Percentiles rank a stretch among this genome's conserved stretches.
These are phyloP conservation scores for Dipodomys merriami DNA, from an alignment of 2,113 vertebrate species.

Conservation along the genomic window DNA sequence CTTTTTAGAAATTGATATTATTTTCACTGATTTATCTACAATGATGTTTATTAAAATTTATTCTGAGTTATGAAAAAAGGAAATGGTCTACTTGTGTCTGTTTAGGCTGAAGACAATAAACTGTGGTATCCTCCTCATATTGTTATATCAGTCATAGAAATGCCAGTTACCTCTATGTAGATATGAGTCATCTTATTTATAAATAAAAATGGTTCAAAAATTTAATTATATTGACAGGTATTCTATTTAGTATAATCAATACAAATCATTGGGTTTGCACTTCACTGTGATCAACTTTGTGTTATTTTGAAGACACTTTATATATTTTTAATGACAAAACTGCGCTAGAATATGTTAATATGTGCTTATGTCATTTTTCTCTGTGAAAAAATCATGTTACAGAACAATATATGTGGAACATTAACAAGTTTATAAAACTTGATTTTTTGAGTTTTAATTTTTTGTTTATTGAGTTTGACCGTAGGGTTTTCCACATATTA, in stretches of 20 bases:
- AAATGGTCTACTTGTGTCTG: not conserved
- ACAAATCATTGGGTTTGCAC: not conserved
- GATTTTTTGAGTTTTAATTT: not conserved
- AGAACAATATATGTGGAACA: not conserved
- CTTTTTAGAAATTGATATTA: not conserved
- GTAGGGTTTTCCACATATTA: not conserved
- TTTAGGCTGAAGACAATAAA: not conserved
- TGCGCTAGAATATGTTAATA: not conserved
- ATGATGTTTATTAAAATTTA: not conserved
- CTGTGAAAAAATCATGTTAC: not conserved
- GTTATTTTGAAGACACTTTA: not conserved
- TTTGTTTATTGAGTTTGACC: not conserved
- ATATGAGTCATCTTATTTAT: not conserved
- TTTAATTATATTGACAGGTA: not conserved
- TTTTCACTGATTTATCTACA: not conserved
- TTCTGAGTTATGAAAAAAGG: not conserved
- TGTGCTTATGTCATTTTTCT: not conserved
- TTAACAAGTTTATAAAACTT: not conserved
- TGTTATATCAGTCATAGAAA: not conserved
- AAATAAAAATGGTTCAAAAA: not conserved
- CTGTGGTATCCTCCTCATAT: not conserved
- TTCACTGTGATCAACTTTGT: not conserved
- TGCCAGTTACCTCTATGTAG: not conserved
- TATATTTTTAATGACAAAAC: too few relatives aligned
- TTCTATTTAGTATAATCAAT: not conserved